These are phyloP conservation scores for Crocuta crocuta DNA, from an alignment of 2,113 vertebrate genomes.

Conservation along the genomic window DNA sequence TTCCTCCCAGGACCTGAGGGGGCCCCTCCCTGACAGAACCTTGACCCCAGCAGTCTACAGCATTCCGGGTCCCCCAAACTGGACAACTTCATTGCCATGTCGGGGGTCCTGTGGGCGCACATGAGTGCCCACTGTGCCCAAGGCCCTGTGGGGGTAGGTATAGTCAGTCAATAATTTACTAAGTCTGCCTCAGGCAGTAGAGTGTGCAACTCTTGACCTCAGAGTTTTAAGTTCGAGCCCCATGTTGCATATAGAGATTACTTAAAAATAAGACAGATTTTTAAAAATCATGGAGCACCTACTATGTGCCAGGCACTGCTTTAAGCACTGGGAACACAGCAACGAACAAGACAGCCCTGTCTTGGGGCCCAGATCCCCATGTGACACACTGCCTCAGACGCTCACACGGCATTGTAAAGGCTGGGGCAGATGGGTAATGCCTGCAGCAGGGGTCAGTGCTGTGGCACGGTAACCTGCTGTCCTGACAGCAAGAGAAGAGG, in stretches of 20 bases:
- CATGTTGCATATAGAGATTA: neutral
- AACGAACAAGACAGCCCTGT: neutral
- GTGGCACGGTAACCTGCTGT: rapidly evolving
- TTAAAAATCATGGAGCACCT: neutral
- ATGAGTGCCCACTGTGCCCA: rapidly evolving
- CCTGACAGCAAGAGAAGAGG: neutral
- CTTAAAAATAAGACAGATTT: neutral
- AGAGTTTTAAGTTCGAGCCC: neutral
- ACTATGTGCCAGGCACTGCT: neutral
- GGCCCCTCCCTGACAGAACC: neutral
- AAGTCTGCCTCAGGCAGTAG: neutral
- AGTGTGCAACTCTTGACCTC: neutral
- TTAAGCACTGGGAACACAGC: neutral
- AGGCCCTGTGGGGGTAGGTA: neutral
- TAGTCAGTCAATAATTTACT: neutral
- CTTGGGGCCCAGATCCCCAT: neutral
- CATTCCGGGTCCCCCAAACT: neutral
- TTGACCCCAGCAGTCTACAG: neutral
- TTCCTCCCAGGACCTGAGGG: neutral
- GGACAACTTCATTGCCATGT: neutral
- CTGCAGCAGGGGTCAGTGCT: neutral
- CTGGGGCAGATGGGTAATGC: neutral
- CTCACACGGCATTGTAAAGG: neutral
- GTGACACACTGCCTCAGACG: neutral
- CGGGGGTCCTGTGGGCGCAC: neutral